Conservation (phyloP, 2,888 invertebrate genomes). For the Ctenicera cuprea region DNA sequence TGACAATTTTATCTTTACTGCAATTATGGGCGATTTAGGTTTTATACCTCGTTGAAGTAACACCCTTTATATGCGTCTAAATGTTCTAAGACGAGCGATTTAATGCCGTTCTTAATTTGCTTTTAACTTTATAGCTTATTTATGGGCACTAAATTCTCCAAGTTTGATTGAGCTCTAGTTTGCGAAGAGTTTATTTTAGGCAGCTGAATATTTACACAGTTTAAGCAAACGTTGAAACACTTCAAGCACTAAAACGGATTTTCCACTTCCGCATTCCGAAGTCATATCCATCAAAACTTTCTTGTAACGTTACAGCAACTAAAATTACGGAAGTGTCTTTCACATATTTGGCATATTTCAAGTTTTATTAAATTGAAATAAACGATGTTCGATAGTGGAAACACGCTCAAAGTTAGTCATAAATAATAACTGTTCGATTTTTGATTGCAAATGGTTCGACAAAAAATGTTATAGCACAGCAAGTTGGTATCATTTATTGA, state of each 20-base stretch:
- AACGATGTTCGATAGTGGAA: neutral
- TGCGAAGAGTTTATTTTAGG: constrained; percentile 9
- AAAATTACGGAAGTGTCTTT: too few species aligned
- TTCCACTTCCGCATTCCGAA: neutral
- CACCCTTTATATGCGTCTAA: neutral
- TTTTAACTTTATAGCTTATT: constrained; percentile 8
- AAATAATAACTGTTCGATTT: neutral
- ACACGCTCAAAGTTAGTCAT: neutral
- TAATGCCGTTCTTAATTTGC: neutral
- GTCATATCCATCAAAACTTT: too few species aligned
- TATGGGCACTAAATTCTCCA: neutral
- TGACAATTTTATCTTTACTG: neutral
- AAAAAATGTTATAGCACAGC: too few species aligned
- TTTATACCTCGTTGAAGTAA: neutral
- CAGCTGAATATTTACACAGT: neutral
- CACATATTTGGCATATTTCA: too few species aligned
- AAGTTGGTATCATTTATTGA: too few species aligned
- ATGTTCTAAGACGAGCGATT: neutral
- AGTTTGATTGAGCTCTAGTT: constrained; percentile 9
- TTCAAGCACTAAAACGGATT: neutral
- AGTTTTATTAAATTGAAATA: too few species aligned
- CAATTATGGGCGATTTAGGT: neutral
- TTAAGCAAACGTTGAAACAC: neutral
- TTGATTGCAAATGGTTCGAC: too few species aligned
- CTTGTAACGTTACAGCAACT: too few species aligned